Evolutionary conservation across 2,888 invertebrate genomes (phyloP), one percentile per base, ranked within the genome.

Genomic region (Oscheius sp.): DNA sequence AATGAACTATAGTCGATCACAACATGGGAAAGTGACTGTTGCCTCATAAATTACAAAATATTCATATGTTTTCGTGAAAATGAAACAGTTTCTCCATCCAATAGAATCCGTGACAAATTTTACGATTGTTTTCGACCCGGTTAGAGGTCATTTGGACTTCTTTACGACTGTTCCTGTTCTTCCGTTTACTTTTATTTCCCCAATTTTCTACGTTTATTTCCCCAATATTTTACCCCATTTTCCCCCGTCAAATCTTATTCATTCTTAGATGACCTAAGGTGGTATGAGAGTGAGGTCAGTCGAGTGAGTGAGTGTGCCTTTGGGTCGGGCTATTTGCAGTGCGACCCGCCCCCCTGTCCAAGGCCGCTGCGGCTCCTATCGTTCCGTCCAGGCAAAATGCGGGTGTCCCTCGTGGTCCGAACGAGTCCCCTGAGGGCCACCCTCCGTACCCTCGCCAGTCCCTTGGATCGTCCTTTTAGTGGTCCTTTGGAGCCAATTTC

Each of bases 361-460:
- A 66, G 66, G 66, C 66, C 66, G 66, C 66, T 52, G 66, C 66
- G 66, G 66, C 66, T 66, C 66, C 61, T 61, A 41, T 66, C 66
- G 66, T 61, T 23, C 61, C 58, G 29, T 63, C 25, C 63, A 45
- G 43, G 29, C 25, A 58, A n/a, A n/a, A 63, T 52, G 49, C 71
- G 59, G 59, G 52, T 71, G 71, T 59, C 56, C 52, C 71, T 71
- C 13, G 71, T 71, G 53, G 59, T 59, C 56, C 59, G 71, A 21
- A 25, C 61, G 27, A 71, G 59, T 71, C 71, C 71, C 35, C 63
- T 63, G 41, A 59, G 71, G 63, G 71, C 71, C 35, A 61, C 63
- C 35, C 63, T 71, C 13, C 46, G 61, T 21, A 61, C 63, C 18
- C 71, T 71, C 13, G 2, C 52, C 41, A 21, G 55, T 7, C 69